Evolutionary conservation across 2,888 invertebrate genomes (phyloP).

Genomic region (Lasioglossum lativentre): DNA sequence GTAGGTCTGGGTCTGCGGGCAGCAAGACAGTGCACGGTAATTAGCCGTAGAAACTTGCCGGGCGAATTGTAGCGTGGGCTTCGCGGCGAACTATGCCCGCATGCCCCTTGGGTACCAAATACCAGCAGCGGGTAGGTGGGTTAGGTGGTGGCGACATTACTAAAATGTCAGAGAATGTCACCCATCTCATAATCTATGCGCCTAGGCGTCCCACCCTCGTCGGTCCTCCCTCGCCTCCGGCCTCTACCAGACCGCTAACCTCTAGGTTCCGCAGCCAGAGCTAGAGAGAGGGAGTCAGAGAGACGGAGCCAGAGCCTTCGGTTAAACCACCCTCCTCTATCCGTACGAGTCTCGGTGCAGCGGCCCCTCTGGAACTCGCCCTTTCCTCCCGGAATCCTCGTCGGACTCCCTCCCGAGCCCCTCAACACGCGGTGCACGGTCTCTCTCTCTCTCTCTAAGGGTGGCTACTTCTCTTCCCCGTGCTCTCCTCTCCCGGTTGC

Average conservation of each 20-base stretch:
- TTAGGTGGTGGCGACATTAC: conserved; percentile 80
- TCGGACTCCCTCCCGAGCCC: background rate
- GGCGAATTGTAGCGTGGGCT: conserved; percentile 72
- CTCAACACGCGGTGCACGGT: background rate
- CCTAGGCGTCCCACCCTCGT: conserved; percentile 57
- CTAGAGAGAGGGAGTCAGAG: background rate
- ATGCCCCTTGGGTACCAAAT: conserved; percentile 80
- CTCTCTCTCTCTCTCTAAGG: conserved; percentile 5
- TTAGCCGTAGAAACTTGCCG: conserved; percentile 73
- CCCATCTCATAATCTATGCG: conserved; percentile 77
- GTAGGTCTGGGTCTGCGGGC: conserved; percentile 41
- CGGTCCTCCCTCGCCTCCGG: conserved; percentile 18
- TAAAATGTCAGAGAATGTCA: conserved; percentile 84
- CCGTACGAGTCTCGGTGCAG: conserved; percentile 7
- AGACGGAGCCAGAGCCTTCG: conserved; percentile 41
- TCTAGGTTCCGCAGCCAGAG: conserved; percentile 50
- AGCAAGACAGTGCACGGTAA: conserved; percentile 71
- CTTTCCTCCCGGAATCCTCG: background rate
- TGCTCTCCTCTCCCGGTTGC: conserved; percentile 28
- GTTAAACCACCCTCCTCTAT: conserved; percentile 43
- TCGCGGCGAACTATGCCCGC: conserved; percentile 75
- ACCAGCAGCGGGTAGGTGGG: conserved; percentile 74
- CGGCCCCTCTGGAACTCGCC: conserved; percentile 56
- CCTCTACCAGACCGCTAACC: conserved; percentile 57
- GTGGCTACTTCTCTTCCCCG: background rate